Conservation (phyloP, 2,888 invertebrate genomes). For the Dichetophora obliterata region DNA sequence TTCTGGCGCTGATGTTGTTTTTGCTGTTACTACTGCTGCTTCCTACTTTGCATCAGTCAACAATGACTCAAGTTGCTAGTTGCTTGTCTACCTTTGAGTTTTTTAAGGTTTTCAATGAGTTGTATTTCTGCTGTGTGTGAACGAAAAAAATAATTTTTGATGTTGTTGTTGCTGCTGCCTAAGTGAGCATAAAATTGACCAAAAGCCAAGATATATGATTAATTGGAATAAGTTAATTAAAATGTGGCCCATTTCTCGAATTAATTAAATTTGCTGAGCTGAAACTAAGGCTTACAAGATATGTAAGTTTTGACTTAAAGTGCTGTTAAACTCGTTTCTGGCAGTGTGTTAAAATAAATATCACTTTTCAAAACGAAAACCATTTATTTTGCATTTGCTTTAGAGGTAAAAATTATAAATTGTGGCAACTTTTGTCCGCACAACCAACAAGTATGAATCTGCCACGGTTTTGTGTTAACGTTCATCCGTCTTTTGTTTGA, state of each 20-base stretch:
- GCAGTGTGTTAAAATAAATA: too few relatives aligned
- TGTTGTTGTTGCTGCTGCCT: conserved; percentile 65
- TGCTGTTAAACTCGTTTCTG: too few relatives aligned
- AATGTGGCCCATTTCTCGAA: conserved; percentile 47
- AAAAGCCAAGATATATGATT: conserved; percentile 45
- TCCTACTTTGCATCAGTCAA: conserved; percentile 7
- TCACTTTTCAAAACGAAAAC: too few relatives aligned
- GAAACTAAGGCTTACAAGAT: too few relatives aligned
- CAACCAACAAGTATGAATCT: too few relatives aligned
- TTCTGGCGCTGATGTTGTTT: conserved; percentile 32
- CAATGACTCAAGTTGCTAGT: conserved; percentile 8
- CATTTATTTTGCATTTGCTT: too few relatives aligned
- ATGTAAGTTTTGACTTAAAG: too few relatives aligned
- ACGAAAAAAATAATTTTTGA: conserved; percentile 45
- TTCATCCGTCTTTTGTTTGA: too few relatives aligned
- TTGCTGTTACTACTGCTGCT: background rate
- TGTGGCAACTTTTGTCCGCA: too few relatives aligned
- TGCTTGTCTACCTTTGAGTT: background rate
- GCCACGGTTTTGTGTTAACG: too few relatives aligned
- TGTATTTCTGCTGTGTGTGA: conserved; percentile 55
- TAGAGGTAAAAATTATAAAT: too few relatives aligned
- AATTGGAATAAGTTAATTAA: conserved; percentile 52
- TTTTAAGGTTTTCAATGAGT: conserved; percentile 52
- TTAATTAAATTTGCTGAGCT: conserved; percentile 1
- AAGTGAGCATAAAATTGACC: conserved; percentile 46